Evolutionary conservation across 2,888 invertebrate genomes (phyloP).

Genomic region (Luperina testacea): DNA sequence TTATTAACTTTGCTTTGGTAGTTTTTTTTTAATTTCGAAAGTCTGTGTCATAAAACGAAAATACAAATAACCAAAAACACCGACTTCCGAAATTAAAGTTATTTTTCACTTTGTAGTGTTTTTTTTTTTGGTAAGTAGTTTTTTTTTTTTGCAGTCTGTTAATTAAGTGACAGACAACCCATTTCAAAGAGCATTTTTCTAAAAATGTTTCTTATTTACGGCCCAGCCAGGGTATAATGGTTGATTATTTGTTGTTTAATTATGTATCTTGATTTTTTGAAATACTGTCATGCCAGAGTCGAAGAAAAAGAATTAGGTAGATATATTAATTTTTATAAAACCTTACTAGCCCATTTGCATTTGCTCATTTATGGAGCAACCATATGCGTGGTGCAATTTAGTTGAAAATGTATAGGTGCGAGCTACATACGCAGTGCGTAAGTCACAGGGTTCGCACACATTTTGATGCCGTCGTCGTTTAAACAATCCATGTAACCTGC

Average conservation of each 20-base stretch:
- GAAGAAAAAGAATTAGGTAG: not conserved
- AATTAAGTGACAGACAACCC: not conserved
- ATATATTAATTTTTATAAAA: not conserved
- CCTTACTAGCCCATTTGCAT: not conserved
- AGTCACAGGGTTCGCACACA: not conserved
- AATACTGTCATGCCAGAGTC: not conserved
- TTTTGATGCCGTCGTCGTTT: not conserved
- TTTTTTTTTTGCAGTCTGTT: no score
- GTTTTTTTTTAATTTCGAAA: no score
- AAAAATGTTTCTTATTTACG: not conserved
- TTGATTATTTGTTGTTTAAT: not conserved
- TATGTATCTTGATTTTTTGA: not conserved
- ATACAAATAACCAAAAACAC: no score
- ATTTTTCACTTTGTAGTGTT: no score
- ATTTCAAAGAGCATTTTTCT: not conserved
- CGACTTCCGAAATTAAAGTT: no score
- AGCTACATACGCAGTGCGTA: not conserved
- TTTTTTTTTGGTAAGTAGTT: no score
- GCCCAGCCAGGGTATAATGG: not conserved
- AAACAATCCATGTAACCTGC: not conserved
- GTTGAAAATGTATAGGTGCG: not conserved
- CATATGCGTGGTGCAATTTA: not conserved
- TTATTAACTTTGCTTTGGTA: no score
- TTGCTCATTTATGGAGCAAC: not conserved
- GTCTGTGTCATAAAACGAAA: no score